Conservation (phyloP, 2,797 vertebrate species). For the Sandelia bainsii region DNA sequence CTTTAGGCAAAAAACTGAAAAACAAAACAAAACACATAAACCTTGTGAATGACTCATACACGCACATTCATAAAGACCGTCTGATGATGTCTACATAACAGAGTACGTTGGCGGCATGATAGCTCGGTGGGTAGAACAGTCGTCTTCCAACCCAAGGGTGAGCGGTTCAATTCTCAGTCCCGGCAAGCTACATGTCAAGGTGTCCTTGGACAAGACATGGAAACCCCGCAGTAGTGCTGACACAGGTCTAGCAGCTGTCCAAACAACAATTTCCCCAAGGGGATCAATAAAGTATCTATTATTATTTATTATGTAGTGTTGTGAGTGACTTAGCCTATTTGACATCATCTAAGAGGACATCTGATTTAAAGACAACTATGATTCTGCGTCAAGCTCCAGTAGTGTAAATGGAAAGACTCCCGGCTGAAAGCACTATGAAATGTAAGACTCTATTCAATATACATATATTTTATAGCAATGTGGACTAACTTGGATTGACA, state of each 20-base stretch:
- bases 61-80: background rate
- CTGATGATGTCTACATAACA: conserved; percentile 1
- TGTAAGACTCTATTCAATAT: conserved; percentile 18
- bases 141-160: too few species aligned
- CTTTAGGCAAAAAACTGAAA: background rate
- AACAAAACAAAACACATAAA: background rate
- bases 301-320: too few species aligned
- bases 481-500: conserved; percentile 11
- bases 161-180: too few species aligned
- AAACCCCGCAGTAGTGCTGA: too few species aligned
- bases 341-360: background rate
- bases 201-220: too few species aligned
- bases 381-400: conserved; percentile 40
- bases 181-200: too few species aligned
- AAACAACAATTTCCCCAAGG: too few species aligned
- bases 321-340: conserved; percentile 20
- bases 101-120: background rate
- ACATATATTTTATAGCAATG: background rate
- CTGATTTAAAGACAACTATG: conserved; percentile 36
- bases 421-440: conserved; percentile 38
- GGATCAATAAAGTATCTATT: too few species aligned
- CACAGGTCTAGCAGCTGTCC: too few species aligned
- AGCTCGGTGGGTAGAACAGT: too few species aligned
- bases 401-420: conserved; percentile 24
- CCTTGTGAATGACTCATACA: conserved; percentile 10